Evolutionary conservation across 2,113 vertebrate genomes (phyloP).

Genomic region (Mesocricetus auratus): DNA sequence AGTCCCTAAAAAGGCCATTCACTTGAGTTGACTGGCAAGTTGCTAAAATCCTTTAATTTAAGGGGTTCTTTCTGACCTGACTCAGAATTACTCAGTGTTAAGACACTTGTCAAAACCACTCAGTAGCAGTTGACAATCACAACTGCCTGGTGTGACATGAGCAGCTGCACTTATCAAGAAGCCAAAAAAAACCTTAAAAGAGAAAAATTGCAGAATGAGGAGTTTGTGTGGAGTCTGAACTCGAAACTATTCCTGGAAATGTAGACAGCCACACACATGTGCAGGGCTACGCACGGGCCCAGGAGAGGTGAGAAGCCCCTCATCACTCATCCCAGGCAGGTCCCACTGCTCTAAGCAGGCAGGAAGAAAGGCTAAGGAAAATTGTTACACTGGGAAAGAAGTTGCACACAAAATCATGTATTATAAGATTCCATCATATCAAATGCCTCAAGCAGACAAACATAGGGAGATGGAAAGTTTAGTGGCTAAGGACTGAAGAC

Average conservation of each 20-base stretch:
- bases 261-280: not conserved
- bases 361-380: constrained; percentile 37
- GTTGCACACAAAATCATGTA: not conserved
- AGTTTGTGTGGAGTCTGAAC: not conserved
- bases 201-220: not conserved
- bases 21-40: not conserved
- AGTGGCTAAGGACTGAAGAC: not conserved
- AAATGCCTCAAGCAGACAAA: constrained; percentile 21
- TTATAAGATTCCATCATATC: not conserved
- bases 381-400: constrained; percentile 15
- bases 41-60: not conserved
- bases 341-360: not conserved
- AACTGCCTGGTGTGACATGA: not conserved
- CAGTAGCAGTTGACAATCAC: not conserved
- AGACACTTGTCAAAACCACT: not conserved
- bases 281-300: not conserved
- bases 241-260: constrained; percentile 26
- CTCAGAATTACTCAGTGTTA: not conserved
- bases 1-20: not conserved
- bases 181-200: constrained; percentile 40
- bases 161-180: not conserved
- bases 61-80: not conserved
- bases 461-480: not conserved
- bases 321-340: not conserved
- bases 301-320: not conserved